Base-by-base conservation (phyloP, 2,113 vertebrate species). In the Raja brachyura region DNA sequence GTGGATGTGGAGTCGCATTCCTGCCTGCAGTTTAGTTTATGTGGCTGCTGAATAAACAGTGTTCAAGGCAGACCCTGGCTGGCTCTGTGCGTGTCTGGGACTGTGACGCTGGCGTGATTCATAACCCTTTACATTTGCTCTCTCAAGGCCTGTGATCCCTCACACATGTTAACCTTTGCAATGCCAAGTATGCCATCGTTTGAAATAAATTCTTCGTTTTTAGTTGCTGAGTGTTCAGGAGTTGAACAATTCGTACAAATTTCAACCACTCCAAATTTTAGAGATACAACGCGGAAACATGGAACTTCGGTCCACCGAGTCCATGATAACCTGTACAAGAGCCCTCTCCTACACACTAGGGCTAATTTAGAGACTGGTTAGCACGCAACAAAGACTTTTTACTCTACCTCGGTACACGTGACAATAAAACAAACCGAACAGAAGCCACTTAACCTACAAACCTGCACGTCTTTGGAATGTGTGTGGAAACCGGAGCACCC, bases 11-110 rank as follows among this genome's bases (percentile, higher is more conserved):
- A 3, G 13, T 18, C 63, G 83, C 59, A 88, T 88, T 85, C 81
- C 81, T 28, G 48, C 22, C 79, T 83, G 79, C 22, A 83, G 25
- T 61, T 86, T 22, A 61, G 59, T n/a, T 88, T 88, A 18, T 66
- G 28, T n/a, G 63, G 59, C 25, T 88, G 56, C 63, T 88, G 63
- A 88, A 63, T n/a, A 85, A 85, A 85, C 81, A 85, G 48, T 85
- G 2, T 0, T 18, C 83, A 63, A n/a, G 56, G 25, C 3, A 85
- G 81, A 28, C 28, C 25, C 81, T 59, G 54, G 25, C 81, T 59
- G 54, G 25, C 56, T 28, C 25, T 85, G 20, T 16, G 81, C 14
- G 54, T 86, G 81, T 86, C 56, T 86, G 81, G 61, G 11, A 61
- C 54, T 59, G 25, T 22, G 61, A 10, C 1, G 56, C 54, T 86